Conservation (phyloP, 2,888 invertebrate genomes). For the Deilephila elpenor region DNA sequence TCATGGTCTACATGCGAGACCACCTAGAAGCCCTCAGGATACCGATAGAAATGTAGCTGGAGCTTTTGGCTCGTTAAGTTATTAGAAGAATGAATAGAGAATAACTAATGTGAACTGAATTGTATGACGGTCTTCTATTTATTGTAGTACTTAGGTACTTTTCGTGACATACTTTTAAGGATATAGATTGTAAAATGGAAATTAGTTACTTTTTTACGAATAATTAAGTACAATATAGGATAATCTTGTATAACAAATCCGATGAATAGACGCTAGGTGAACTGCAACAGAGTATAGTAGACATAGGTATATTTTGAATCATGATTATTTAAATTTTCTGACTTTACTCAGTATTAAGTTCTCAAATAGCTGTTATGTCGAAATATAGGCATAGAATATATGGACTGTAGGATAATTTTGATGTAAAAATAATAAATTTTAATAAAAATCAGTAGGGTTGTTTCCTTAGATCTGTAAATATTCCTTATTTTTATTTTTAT, state of each 20-base stretch:
- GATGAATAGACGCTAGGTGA: constrained; percentile 72
- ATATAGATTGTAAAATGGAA: constrained; percentile 72
- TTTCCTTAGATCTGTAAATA: constrained; percentile 81
- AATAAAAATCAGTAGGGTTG: constrained; percentile 78
- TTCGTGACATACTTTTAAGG: constrained; percentile 79
- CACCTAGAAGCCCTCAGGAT: constrained; percentile 82
- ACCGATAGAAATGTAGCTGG: constrained; percentile 74
- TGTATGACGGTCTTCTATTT: constrained; percentile 83
- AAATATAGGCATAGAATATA: constrained; percentile 68
- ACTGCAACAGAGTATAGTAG: constrained; percentile 63
- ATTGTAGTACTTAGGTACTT: constrained; percentile 83
- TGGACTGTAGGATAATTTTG: constrained; percentile 70
- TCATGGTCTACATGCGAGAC: constrained; percentile 80
- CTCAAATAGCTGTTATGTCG: constrained; percentile 74
- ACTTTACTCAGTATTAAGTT: constrained; percentile 82
- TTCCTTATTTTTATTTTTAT: constrained; percentile 59
- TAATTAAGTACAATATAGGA: constrained; percentile 80
- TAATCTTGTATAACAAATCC: constrained; percentile 68
- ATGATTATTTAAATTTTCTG: constrained; percentile 66
- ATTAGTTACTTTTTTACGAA: constrained; percentile 51
- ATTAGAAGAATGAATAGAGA: constrained; percentile 74
- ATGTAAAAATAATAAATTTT: constrained; percentile 74
- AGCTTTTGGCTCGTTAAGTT: constrained; percentile 67
- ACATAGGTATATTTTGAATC: constrained; percentile 63
- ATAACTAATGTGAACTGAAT: constrained; percentile 75